These are phyloP conservation scores for Rhyacophila brunnea DNA, from an alignment of 1,140 invertebrate genomes.

Conservation along the genomic window DNA sequence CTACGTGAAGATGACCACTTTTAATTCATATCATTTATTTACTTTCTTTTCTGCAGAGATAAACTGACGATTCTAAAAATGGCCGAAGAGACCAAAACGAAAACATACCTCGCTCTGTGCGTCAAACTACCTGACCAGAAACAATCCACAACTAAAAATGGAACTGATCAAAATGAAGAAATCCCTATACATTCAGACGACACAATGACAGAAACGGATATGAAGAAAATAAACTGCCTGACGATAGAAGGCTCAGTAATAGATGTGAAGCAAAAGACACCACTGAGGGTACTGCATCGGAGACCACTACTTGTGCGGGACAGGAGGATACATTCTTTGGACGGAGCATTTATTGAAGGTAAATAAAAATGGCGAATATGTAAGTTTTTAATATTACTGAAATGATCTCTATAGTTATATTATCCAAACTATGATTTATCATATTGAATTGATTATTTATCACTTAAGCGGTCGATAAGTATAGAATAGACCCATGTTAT, in stretches of 20 bases:
- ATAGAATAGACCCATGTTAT: too few relatives aligned
- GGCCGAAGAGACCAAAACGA: conserved; percentile 84
- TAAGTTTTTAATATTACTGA: too few relatives aligned
- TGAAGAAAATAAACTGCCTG: conserved; percentile 56
- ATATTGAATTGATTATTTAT: too few relatives aligned
- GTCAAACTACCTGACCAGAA: conserved; percentile 42
- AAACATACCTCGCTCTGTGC: conserved; percentile 81
- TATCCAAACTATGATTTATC: too few relatives aligned
- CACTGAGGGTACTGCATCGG: conserved; percentile 81
- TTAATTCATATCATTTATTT: too few relatives aligned
- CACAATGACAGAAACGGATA: conserved; percentile 50
- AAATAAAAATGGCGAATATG: too few relatives aligned
- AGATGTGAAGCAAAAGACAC: conserved; percentile 72
- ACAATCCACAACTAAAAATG: not conserved
- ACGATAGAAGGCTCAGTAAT: conserved; percentile 44
- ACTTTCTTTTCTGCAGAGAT: conserved; percentile 55
- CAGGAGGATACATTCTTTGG: conserved; percentile 64
- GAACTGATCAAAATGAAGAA: too few relatives aligned
- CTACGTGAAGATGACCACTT: too few relatives aligned
- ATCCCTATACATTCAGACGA: not conserved
- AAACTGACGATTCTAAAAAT: conserved; percentile 74
- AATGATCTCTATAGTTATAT: too few relatives aligned
- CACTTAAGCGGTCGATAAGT: too few relatives aligned
- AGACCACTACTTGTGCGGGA: conserved; percentile 66
- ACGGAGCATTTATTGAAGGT: conserved; percentile 50